These are phyloP conservation scores for Mesorhabditis sp. DNA, from an alignment of 2,888 invertebrate genomes.

Conservation along the genomic window DNA sequence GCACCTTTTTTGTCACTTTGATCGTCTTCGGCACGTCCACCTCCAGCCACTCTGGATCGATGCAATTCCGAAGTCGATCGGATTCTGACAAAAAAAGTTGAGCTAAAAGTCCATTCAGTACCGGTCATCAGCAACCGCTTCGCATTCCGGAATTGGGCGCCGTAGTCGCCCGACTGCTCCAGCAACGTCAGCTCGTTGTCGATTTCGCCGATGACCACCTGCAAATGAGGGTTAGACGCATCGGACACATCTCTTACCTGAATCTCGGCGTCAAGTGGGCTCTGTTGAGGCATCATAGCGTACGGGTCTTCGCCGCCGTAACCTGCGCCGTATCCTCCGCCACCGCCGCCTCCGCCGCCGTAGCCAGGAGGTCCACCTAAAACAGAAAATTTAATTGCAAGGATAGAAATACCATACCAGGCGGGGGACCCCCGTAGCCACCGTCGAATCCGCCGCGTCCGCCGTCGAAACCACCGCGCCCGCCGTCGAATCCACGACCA, in stretches of 20 bases:
- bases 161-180: constrained; percentile 47
- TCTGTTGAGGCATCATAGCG: constrained; percentile 22
- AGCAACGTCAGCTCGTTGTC: constrained; percentile 44
- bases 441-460: constrained; percentile 11
- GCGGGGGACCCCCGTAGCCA: constrained; percentile 12
- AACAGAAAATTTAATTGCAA: too few species aligned
- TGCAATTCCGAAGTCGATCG: constrained; percentile 47
- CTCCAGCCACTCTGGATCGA: constrained; percentile 58
- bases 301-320: constrained; percentile 17
- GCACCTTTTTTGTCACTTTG: constrained; percentile 53
- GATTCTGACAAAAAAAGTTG: constrained; percentile 37
- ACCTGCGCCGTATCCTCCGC: constrained; percentile 12
- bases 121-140: constrained; percentile 46
- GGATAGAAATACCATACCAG: constrained; percentile 7
- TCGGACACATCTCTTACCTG: constrained; percentile 16
- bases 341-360: constrained; percentile 13
- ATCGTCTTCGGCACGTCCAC: constrained; percentile 56
- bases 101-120: constrained; percentile 9
- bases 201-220: constrained; percentile 53
- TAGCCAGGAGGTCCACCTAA: constrained; percentile 12
- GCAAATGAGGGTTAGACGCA: constrained; percentile 7
- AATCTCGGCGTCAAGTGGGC: constrained; percentile 54
- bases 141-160: constrained; percentile 53
- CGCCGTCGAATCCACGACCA: constrained; percentile 4
- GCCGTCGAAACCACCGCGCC: constrained; percentile 10